A percentile compares a stretch with the other conserved stretches of the same genome.
phyloP scores from a whole-genome alignment of 2,113 vertebrate genomes.

The Gorsachius goisagi region DNA sequence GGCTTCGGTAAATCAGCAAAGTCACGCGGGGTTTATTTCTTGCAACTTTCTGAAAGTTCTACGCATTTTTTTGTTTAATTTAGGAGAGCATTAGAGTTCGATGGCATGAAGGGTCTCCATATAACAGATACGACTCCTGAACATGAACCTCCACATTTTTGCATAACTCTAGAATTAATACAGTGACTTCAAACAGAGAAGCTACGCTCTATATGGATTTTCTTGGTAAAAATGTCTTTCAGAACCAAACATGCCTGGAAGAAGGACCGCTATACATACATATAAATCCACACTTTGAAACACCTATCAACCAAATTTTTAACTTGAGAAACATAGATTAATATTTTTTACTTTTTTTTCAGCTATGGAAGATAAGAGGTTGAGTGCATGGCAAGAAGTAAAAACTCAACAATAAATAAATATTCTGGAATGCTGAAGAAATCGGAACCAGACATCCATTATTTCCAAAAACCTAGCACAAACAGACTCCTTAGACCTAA shows the following conservation, averaged over 20 bases:
- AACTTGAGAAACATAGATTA: background rate
- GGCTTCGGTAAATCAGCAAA: constrained; percentile 28
- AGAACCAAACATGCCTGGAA: background rate
- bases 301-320: background rate
- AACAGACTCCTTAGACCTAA: constrained; percentile 19
- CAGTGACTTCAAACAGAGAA: constrained; percentile 28
- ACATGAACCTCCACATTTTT: background rate
- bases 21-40: background rate
- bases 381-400: background rate
- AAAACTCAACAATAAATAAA: background rate
- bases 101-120: background rate
- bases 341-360: background rate
- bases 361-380: background rate
- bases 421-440: background rate
- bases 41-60: constrained; percentile 33
- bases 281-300: background rate
- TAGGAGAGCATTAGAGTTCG: background rate
- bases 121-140: background rate
- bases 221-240: background rate
- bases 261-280: background rate
- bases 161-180: background rate
- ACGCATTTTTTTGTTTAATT: background rate
- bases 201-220: background rate
- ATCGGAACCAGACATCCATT: background rate
- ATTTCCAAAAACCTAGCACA: constrained; percentile 26